Conservation (phyloP, 2,797 vertebrate species). For the Picus viridis region DNA sequence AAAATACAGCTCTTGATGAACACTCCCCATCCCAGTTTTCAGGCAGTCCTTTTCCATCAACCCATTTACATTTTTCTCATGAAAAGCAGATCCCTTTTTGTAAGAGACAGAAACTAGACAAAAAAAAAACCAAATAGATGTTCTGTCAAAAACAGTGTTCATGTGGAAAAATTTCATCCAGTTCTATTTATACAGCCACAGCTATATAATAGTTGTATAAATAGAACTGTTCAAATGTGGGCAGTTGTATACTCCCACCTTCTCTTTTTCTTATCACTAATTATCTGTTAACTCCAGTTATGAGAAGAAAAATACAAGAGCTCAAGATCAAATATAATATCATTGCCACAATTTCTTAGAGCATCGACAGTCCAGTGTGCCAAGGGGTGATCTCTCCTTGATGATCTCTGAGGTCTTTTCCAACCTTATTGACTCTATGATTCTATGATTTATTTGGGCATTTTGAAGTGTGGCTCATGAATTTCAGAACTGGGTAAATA, state of each 20-base stretch:
- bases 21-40: not conserved
- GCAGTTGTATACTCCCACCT: not conserved
- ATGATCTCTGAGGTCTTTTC: too few species aligned
- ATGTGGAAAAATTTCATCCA: not conserved
- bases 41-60: not conserved
- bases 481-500: not conserved
- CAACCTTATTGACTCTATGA: too few species aligned
- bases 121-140: not conserved
- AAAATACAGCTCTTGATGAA: not conserved
- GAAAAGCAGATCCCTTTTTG: not conserved
- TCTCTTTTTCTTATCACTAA: not conserved
- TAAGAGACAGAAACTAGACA: not conserved
- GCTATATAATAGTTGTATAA: not conserved
- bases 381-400: not conserved
- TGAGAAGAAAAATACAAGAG: not conserved
- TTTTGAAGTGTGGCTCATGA: not conserved
- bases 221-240: not conserved
- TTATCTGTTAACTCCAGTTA: not conserved
- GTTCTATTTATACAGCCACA: not conserved
- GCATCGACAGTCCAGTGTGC: not conserved
- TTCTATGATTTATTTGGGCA: not conserved
- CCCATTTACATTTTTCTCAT: not conserved
- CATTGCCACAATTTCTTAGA: not conserved
- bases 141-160: not conserved
- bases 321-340: not conserved